phyloP scores from a whole-genome alignment of 1,140 invertebrate genomes.

The Nymphalis io region DNA sequence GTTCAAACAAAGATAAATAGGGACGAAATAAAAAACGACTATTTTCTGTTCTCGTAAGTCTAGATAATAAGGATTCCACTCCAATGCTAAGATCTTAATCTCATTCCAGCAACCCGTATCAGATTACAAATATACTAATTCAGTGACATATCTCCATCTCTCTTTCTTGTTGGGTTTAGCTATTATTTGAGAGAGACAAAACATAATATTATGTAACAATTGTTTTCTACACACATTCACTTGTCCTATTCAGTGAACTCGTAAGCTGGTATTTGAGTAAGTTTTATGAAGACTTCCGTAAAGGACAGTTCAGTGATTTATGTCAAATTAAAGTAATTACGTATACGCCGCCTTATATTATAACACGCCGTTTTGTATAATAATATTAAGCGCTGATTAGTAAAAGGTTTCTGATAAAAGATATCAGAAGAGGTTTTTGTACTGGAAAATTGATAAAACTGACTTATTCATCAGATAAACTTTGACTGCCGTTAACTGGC shows the following conservation, averaged over 20 bases:
- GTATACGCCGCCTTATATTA: too few species aligned
- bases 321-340: neutral
- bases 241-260: constrained; percentile 9
- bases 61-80: constrained; percentile 16
- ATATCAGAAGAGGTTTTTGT: too few species aligned
- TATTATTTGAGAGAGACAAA: neutral
- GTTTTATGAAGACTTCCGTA: neutral
- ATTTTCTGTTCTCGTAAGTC: constrained; percentile 1
- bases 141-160: neutral
- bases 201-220: neutral
- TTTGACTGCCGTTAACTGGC: too few species aligned
- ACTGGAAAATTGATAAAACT: too few species aligned
- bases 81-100: constrained; percentile 6
- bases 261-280: neutral
- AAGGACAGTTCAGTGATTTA: neutral
- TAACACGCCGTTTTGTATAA: too few species aligned
- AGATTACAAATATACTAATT: constrained; percentile 4
- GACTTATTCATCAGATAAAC: too few species aligned
- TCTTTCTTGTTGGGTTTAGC: neutral
- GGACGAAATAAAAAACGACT: neutral
- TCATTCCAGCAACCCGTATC: constrained; percentile 5
- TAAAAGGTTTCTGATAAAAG: too few species aligned
- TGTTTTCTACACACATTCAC: constrained; percentile 3
- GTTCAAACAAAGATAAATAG: too few species aligned
- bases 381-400: too few species aligned